Base-by-base conservation (phyloP, 1,140 invertebrate genomes). In the Drosophila simulans region DNA sequence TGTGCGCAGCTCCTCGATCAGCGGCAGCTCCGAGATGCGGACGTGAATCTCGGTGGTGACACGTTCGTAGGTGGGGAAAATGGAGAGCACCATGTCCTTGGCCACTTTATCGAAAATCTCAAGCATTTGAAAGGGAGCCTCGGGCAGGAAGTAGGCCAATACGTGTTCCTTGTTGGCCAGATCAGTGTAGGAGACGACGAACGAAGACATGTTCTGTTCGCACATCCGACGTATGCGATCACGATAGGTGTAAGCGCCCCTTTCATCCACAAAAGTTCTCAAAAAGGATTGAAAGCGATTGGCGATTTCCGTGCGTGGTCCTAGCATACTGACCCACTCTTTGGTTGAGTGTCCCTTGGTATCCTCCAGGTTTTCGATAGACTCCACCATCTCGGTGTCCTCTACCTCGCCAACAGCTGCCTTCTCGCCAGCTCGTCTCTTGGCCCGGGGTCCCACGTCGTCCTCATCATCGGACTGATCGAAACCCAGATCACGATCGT, bases 361-460 rank as follows among this genome's bases (percentile, higher is more conserved):
- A 88, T 99, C 98, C 93, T 99, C 98, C 8, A 99, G 93, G 93
- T 99, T 99, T 91, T 99, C 98, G 80, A 99, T 98, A 40, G 97
- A 98, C 93, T 99, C 98, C 58, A 99, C 96, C 95, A 97, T 96
- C 94, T 97, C 96, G 46, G 94, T 93, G 86, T 98, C 97, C 69
- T 95, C 95, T 27, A 95, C 93, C 69, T 95, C 95, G 34, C 97
- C 97, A 52, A 96, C 95, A 17, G 96, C 95, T 11, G 98, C 96
- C 92, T 97, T 96, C 93, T 98, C 97, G 43, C 97, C 97, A 40
- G 95, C 93, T 31, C 96, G 93, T 17, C 97, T 94, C 80, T 97
- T 97, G 15, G 95, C 94, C 5, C 95, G 93, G 11, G 96, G 96
- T n/a, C 93, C 93, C 45, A 97, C 96, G 83, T 97, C 96, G 72